Evolutionary conservation across 1,140 invertebrate species (phyloP), one percentile per base, ranked within the genome.

Genomic region (Drosophila sp.): DNA sequence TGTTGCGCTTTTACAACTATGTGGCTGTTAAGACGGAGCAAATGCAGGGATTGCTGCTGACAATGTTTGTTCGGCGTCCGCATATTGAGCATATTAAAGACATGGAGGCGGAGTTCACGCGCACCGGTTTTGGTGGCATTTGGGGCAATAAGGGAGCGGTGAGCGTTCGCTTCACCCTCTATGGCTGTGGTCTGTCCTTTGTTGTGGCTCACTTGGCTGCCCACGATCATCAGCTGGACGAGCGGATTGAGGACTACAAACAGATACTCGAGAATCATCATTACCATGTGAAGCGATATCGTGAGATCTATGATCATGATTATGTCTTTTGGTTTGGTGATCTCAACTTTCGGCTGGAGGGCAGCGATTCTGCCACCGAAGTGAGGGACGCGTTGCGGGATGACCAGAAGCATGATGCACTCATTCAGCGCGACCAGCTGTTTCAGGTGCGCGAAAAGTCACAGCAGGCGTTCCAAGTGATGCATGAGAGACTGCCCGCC

Each of bases 81-180:
- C 96, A 98, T 93, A 91, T 99, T 0, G 93, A 94, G 16, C 95
- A 96, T 92, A 91, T 98, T 21, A 93, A 96, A 76, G 95, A 96
- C 82, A 95, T 98, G 51, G 96, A 98, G 91, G 95, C 95, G 13
- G 94, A 96, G 78, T 96, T 96, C 82, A 98, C 97, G 0, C 95
- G 95, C 78, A 98, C 97, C 50, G 98, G 97, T 0, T 94, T 98
- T 70, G 95, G 95, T 34, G 98, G 98, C 62, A 95, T 97, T 90
- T 98, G 97, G 97, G 97, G 97, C 57, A 99, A 98, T 92, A 99
- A 99, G 94, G 98, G 98, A 16, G 97, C 96, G 2, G 96, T 98
- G 0, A 97, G 96, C 83, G 94, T 98, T 46, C 93, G 98, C 50
- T 94, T 98, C 74, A 96, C 96, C 75, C 93, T 97, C 7, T 97